phyloP scores from a whole-genome alignment of 2,888 invertebrate genomes.

The Thecocarcelia acutangulata region DNA sequence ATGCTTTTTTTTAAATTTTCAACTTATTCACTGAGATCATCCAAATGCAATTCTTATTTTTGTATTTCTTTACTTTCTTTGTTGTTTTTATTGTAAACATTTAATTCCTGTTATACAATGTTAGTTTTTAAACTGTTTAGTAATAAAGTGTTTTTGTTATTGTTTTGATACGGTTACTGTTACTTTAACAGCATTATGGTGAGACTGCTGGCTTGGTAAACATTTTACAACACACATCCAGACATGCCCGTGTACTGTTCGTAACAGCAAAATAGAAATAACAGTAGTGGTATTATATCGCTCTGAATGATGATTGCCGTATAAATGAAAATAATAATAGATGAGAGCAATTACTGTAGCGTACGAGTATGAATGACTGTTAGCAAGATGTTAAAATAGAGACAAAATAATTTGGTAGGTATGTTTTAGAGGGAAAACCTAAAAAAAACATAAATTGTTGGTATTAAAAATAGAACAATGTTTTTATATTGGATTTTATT shows the following conservation, averaged over 20 bases:
- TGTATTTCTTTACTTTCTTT: not conserved
- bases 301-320: not conserved
- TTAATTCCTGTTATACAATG: conserved; percentile 57
- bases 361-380: not conserved
- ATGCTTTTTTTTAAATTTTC: not conserved
- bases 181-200: conserved; percentile 27
- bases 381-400: not conserved
- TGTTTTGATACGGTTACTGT: conserved; percentile 52
- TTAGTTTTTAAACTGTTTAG: not conserved
- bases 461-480: too few species aligned
- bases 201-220: not conserved
- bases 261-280: conserved; percentile 20
- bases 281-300: conserved; percentile 1
- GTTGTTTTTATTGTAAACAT: conserved; percentile 19
- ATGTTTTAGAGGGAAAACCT: not conserved
- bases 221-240: not conserved
- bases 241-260: not conserved
- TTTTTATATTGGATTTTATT: too few species aligned
- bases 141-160: conserved; percentile 32
- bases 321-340: too few species aligned
- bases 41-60: conserved; percentile 14
- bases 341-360: not conserved
- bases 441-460: not conserved
- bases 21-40: conserved; percentile 22
- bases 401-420: not conserved